Percentiles rank a stretch among this genome's conserved stretches.
phyloP scores from a whole-genome alignment of 2,797 vertebrate genomes.

The Tinamus major region DNA sequence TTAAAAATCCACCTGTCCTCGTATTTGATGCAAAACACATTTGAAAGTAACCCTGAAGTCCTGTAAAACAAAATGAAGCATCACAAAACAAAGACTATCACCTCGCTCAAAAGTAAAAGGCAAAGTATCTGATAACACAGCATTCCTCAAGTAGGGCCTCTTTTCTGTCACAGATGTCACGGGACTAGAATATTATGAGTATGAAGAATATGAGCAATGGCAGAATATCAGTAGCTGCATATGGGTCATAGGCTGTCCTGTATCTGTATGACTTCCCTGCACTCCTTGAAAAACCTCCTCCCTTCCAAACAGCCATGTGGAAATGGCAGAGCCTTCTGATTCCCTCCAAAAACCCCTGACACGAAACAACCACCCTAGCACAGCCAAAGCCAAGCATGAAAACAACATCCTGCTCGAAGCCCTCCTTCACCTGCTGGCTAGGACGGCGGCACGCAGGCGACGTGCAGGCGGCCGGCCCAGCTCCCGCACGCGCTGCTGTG shows the following conservation, averaged over 20 bases:
- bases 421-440: rapidly evolving
- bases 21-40: neutral
- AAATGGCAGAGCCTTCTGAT: neutral
- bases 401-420: neutral
- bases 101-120: neutral
- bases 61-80: neutral
- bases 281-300: neutral
- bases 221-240: neutral
- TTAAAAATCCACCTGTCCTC: slow-evolving; percentile 18
- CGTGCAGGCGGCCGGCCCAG: neutral
- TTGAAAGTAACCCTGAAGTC: neutral
- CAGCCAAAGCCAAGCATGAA: neutral
- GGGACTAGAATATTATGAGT: neutral
- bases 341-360: neutral
- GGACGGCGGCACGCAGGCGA: neutral
- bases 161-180: rapidly evolving
- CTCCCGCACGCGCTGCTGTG: neutral
- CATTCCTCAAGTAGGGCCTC: neutral
- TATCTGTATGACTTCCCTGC: neutral
- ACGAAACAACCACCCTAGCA: rapidly evolving
- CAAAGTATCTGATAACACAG: neutral
- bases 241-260: neutral
- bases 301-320: neutral
- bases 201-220: neutral
- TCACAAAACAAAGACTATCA: neutral